phyloP scores from a whole-genome alignment of 2,797 vertebrate genomes.

The Myotis pilosus region DNA sequence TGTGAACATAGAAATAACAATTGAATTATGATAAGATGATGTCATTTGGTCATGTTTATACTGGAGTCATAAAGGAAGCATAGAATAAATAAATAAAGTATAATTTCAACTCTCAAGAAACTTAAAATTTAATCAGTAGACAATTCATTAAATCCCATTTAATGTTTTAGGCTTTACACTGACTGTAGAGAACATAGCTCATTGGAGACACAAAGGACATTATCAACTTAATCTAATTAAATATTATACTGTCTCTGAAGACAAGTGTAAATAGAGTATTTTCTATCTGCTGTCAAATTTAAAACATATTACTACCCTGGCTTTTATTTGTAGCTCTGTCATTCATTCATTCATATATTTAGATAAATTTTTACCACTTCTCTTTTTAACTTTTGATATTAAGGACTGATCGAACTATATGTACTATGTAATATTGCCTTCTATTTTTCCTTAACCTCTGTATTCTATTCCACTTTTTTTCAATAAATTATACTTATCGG shows the following conservation, averaged over 20 bases:
- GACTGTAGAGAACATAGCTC: not conserved
- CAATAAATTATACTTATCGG: not conserved
- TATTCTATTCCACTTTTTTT: not conserved
- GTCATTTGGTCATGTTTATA: not conserved
- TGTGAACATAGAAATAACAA: not conserved
- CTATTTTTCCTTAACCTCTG: not conserved
- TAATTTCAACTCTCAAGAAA: conserved; percentile 2
- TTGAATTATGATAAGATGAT: not conserved
- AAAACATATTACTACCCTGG: not conserved
- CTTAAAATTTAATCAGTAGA: not conserved
- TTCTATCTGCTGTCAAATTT: not conserved
- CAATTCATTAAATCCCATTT: conserved; percentile 23
- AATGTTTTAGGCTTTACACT: conserved; percentile 27
- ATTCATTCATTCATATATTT: not conserved
- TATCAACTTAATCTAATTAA: conserved; percentile 19
- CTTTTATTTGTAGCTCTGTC: not conserved
- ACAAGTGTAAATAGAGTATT: not conserved
- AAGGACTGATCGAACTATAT: not conserved
- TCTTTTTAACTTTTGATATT: not conserved
- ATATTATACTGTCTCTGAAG: not conserved
- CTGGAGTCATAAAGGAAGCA: not conserved
- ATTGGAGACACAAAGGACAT: not conserved
- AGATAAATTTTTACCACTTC: not conserved
- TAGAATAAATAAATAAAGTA: conserved; percentile 40
- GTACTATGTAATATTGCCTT: not conserved